These are phyloP conservation scores for Chymomyza costata DNA, from an alignment of 1,140 invertebrate genomes.

Conservation along the genomic window DNA sequence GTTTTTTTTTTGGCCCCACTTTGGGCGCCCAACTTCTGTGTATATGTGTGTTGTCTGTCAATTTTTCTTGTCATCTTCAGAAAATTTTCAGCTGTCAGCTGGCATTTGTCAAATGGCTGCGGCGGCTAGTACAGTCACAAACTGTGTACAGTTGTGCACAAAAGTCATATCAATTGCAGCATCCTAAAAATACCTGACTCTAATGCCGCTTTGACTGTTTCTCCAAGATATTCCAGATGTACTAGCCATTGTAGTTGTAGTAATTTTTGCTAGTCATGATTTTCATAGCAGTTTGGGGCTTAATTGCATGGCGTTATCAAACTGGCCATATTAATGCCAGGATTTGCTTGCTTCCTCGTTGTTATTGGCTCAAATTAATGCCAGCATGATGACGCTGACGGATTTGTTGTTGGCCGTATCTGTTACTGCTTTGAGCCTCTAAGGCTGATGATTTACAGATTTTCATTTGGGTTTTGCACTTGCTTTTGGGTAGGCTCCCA, in stretches of 20 bases:
- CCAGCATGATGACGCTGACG: slow-evolving; percentile 56
- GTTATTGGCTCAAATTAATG: slow-evolving; percentile 46
- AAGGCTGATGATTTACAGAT: slow-evolving; percentile 33
- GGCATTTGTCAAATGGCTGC: slow-evolving; percentile 54
- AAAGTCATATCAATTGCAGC: slow-evolving; percentile 5
- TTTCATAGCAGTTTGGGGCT: no score
- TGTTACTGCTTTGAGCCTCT: slow-evolving; percentile 3
- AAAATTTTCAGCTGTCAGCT: slow-evolving; percentile 40
- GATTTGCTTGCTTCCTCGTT: no score
- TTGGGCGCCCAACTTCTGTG: not conserved
- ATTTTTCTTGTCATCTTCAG: not conserved
- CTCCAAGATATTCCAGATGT: slow-evolving; percentile 24
- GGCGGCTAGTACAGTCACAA: slow-evolving; percentile 32
- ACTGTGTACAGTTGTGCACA: slow-evolving; percentile 23
- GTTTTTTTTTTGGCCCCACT: no score
- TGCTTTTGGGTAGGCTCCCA: no score
- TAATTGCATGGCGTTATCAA: no score
- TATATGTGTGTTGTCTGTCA: not conserved
- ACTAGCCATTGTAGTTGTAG: no score
- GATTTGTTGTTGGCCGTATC: slow-evolving; percentile 43
- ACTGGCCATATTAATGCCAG: no score
- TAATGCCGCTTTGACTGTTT: slow-evolving; percentile 6
- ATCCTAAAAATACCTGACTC: not conserved
- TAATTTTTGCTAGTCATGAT: no score
- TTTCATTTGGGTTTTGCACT: no score